Base-by-base conservation (phyloP, 2,113 vertebrate genomes). In the Scytalopus superciliaris region DNA sequence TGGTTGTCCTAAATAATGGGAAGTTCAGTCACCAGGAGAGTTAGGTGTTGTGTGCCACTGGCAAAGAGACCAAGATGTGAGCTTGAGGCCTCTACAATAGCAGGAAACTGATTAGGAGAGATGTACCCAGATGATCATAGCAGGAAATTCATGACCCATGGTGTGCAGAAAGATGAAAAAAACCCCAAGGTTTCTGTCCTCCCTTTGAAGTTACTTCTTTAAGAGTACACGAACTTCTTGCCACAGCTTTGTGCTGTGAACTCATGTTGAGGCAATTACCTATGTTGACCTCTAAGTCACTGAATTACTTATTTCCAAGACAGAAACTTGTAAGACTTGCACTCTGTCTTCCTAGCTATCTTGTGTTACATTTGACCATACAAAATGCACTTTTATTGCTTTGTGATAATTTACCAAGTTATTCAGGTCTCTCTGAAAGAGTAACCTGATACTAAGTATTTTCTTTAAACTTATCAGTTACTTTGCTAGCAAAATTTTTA, bases 271-370 rank as follows among this genome's bases (percentile, higher is more conserved):
- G 76, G 63, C 73, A 81, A 90, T 92, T 95, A 67, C 64, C 12
- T 81, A 14, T 60, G 64, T 68, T 49, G 64, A 84, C 80, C 86
- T 84, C 44, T 21, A 21, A 81, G 83, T 68, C 40, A 23, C 27
- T 77, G 90, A 94, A 92, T 83, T 88, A 66, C 37, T 88, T 62
- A 55, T 67, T 90, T 90, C 31, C 50, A 81, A 81, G 87, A 57
- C 10, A 77, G 80, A 62, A 91, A 84, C 47, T 35, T 56, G 27
- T 74, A 47, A 76, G 66, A 70, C 15, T 25, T 67, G 39, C 8
- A 31, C 15, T 57, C 44, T 30, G 4, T 73, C 40, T 77, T 90
- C 23, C 67, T 72, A 81, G 33, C 6, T 92, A 45, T 56, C 49
- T 66, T 66, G 33, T 45, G 21, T 60, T 82, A 52, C 5, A 2